Evolutionary conservation across 2,888 invertebrate species (phyloP), one percentile per base, ranked within the genome.

Genomic region (Lithophane leautieri): DNA sequence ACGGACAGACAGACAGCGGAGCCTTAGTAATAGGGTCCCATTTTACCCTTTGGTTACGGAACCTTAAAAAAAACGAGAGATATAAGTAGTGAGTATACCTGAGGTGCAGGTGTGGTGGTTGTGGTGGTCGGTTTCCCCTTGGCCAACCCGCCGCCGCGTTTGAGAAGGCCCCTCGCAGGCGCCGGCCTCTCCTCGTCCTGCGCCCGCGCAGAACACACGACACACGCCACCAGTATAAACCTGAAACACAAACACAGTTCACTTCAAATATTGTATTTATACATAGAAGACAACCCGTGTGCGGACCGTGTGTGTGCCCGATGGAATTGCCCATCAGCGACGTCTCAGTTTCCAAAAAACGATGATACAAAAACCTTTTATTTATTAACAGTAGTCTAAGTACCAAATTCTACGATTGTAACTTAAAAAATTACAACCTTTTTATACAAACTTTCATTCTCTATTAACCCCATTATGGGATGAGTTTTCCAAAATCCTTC

Each of bases 61-160:
- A n/a, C n/a, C n/a, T n/a, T n/a, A n/a, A n/a, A 28, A 2, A 34
- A 34, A 34, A 34, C 16, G 7, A 54, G 1, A 68, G 34, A 40
- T 50, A 7, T 22, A 7, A 56, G 19, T 25, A n/a, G 56, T 54
- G 25, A 56, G n/a, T 50, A 67, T 90, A 95, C 96, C 93, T 94
- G 94, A 73, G 96, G 95, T 11, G 95, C 90, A 3, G 91, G 86
- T 63, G 95, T 95, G 56, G 95, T 95, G 14, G 96, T 95, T 0
- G 95, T 95, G n/a, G 95, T 95, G 56, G 94, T 94, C 2, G 88
- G 90, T 81, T 96, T 96, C 52, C 92, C 93, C 76, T 96, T 95
- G 34, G 88, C 86, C 14, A 93, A 87, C 2, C 91, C 91, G 2
- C 34, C 34, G 34, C 95, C 95, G 34, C 96, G 91, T 81, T 96